These are phyloP conservation scores for Gambusia yucatana DNA, from an alignment of 2,797 vertebrate genomes.

Conservation along the genomic window DNA sequence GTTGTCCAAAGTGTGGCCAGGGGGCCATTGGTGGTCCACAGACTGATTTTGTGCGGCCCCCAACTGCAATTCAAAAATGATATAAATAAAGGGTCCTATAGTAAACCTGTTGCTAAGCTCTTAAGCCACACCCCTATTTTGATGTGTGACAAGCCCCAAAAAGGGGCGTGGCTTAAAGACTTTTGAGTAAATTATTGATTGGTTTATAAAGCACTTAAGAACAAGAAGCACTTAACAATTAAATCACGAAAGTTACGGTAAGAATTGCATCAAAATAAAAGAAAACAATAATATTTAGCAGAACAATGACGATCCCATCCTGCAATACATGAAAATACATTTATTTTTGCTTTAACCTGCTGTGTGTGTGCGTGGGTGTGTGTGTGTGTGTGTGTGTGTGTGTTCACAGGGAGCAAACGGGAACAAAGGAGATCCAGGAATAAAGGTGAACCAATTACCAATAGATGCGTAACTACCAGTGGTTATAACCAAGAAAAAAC, in stretches of 20 bases:
- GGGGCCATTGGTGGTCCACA: too few species aligned
- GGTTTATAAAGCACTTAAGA: background rate
- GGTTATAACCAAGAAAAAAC: background rate
- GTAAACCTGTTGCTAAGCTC: background rate
- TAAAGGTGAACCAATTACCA: conserved; percentile 79
- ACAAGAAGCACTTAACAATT: too few species aligned
- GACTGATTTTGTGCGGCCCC: too few species aligned
- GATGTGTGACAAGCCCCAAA: background rate
- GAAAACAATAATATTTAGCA: background rate
- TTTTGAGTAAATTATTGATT: background rate
- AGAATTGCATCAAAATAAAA: too few species aligned
- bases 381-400: conserved; percentile 9
- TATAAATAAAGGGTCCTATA: background rate
- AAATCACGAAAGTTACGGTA: too few species aligned
- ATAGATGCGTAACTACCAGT: background rate
- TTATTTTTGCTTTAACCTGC: background rate
- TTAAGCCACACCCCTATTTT: background rate
- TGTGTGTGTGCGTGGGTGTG: background rate
- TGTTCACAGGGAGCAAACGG: conserved; percentile 86
- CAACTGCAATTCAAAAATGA: too few species aligned
- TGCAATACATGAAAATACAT: background rate
- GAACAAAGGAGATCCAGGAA: conserved; percentile 85
- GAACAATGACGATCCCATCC: background rate
- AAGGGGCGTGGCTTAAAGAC: background rate
- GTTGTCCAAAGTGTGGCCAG: too few species aligned